Base-by-base conservation (phyloP, 2,888 invertebrate genomes). In the Xanthostigma xanthostigma region DNA sequence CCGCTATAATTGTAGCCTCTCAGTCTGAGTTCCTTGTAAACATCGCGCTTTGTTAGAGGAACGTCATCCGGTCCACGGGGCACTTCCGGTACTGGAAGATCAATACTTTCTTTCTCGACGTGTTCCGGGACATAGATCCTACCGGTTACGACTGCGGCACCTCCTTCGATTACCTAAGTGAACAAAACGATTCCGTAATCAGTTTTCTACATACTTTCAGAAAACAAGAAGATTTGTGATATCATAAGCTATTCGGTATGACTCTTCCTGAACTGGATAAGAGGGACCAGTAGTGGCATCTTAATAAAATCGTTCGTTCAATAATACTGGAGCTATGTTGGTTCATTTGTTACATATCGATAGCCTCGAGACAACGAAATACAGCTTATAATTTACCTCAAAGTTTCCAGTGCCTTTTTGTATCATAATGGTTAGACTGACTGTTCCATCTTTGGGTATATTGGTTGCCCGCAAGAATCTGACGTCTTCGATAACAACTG, bases 61-160 rank as follows among this genome's bases (percentile, higher is more conserved):
- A 70, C 70, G 10, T 50, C 70, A 63, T 39, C 63, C 61, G 52
- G 53, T 59, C 57, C 0, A 61, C 62, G 50, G 53, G 60, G 2
- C 55, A 61, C 52, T 65, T 68, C 57, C 8, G 71, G 58, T 12
- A 62, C 60, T 3, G 69, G 69, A 1, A 75, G 62, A 1, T 70
- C 67, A 2, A 75, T 62, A 60, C 72, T 72, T 50, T 75, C 72
- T 49, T 73, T 71, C 0, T 74, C 74, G 0, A 74, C 71, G 41
- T 75, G 70, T 56, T 74, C 71, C 50, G 76, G 73, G 2, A 72
- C 71, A 45, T 74, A 75, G 46, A 87, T 76, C 13, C 66, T 72
- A 36, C 88, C 88, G 0, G 81, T 81, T 1, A 82, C 81, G 33
- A 88, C 75, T 0, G 82, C 74, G 0, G 76, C 75, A 4, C 78